A percentile compares a stretch with the other conserved stretches of the same genome.
These are phyloP conservation scores for Diplodus sargus DNA, from an alignment of 2,797 vertebrate species.

Conservation along the genomic window DNA sequence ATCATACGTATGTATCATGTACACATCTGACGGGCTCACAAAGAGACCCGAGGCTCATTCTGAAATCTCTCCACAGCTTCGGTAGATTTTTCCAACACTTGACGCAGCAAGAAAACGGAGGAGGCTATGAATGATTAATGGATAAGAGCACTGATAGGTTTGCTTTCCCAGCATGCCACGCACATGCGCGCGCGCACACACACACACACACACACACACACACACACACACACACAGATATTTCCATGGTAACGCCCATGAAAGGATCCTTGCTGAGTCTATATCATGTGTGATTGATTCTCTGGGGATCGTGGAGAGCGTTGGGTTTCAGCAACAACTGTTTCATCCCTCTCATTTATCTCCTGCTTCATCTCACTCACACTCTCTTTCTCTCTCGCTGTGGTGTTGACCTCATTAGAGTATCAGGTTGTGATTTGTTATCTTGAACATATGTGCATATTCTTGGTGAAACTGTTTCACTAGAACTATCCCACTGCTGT, in stretches of 20 bases:
- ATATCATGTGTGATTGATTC: slow-evolving; percentile 55
- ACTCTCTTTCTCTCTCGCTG: neutral
- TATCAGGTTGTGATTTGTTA: slow-evolving; percentile 3
- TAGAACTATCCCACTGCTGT: neutral
- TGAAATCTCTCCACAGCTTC: slow-evolving; percentile 18
- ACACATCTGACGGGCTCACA: slow-evolving; percentile 14
- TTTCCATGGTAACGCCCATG: slow-evolving; percentile 62
- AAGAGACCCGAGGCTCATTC: slow-evolving; percentile 8
- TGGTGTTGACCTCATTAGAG: slow-evolving; percentile 33
- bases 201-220: neutral
- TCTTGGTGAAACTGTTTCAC: neutral
- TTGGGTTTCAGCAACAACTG: slow-evolving; percentile 30
- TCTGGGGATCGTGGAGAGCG: slow-evolving; percentile 37
- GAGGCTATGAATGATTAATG: slow-evolving; percentile 56
- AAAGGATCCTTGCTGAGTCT: slow-evolving; percentile 49
- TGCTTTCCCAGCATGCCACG: slow-evolving; percentile 19
- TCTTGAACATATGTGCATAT: neutral
- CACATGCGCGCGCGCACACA: neutral
- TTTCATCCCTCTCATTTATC: slow-evolving; percentile 8
- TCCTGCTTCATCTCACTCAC: slow-evolving; percentile 12
- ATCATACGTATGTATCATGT: slow-evolving; percentile 14
- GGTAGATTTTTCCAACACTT: slow-evolving; percentile 37
- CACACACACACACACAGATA: slow-evolving; percentile 15
- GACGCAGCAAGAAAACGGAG: slow-evolving; percentile 49
- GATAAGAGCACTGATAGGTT: slow-evolving; percentile 43